Percentiles rank a stretch among this genome's conserved stretches.
These are phyloP conservation scores for Calephelis nemesis DNA, from an alignment of 1,140 invertebrate species.

Conservation along the genomic window DNA sequence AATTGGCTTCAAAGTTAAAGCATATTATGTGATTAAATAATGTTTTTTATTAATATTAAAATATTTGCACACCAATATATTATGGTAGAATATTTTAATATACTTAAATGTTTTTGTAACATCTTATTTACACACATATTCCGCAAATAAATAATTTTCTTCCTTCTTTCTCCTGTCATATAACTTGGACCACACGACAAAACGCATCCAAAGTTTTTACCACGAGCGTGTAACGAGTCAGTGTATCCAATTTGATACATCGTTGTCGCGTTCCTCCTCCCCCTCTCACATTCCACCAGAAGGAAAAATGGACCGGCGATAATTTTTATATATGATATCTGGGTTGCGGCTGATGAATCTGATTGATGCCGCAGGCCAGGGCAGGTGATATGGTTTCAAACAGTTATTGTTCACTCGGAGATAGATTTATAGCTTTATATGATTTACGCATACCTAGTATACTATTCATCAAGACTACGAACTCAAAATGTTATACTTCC, in stretches of 20 bases:
- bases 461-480: too few species aligned
- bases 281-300: constrained; percentile 45
- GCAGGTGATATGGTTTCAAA: neutral
- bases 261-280: constrained; percentile 35
- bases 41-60: too few species aligned
- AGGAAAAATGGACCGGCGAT: constrained; percentile 44
- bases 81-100: too few species aligned
- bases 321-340: constrained; percentile 52
- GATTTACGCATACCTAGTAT: too few species aligned
- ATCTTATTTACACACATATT: too few species aligned
- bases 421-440: neutral
- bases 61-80: too few species aligned
- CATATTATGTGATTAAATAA: too few species aligned
- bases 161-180: neutral
- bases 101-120: too few species aligned
- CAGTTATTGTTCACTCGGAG: constrained; percentile 12
- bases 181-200: constrained; percentile 33
- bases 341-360: constrained; percentile 30
- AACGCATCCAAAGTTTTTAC: constrained; percentile 50
- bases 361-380: constrained; percentile 33
- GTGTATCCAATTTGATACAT: constrained; percentile 61
- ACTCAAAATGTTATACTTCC: too few species aligned
- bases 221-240: constrained; percentile 40
- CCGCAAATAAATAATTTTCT: too few species aligned
- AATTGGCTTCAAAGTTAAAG: too few species aligned